Evolutionary conservation across 2,888 invertebrate genomes (phyloP).

Genomic region (Phanerotoma sp.): DNA sequence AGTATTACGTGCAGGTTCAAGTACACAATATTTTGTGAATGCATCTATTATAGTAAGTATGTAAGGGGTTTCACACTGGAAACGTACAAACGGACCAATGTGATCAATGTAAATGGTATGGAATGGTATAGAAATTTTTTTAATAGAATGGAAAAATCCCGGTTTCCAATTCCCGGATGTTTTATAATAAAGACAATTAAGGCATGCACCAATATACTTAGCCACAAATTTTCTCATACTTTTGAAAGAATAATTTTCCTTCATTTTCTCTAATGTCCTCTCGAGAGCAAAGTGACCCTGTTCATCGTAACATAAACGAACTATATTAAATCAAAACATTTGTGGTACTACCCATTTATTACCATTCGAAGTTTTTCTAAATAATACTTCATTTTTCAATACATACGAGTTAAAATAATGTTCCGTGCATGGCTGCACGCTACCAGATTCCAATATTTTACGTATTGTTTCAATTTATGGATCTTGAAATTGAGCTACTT

Average conservation of each 20-base stretch:
- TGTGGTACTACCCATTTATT: constrained; percentile 43
- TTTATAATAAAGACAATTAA: constrained; percentile 51
- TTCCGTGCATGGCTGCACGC: constrained; percentile 14
- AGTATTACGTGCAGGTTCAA: constrained; percentile 43
- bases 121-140: constrained; percentile 51
- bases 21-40: constrained; percentile 49
- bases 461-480: constrained; percentile 27
- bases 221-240: constrained; percentile 48
- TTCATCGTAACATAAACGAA: constrained; percentile 47
- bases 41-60: constrained; percentile 49
- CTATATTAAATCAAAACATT: not conserved
- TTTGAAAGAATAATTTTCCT: constrained; percentile 53
- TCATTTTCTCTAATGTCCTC: constrained; percentile 43
- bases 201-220: constrained; percentile 51
- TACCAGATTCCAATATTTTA: constrained; percentile 23
- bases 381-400: constrained; percentile 27
- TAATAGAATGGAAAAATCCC: constrained; percentile 51
- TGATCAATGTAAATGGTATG: constrained; percentile 56
- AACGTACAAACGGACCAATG: constrained; percentile 52
- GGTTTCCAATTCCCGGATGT: constrained; percentile 34
- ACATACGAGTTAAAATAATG: constrained; percentile 30
- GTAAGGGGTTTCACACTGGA: constrained; percentile 42
- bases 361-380: constrained; percentile 23
- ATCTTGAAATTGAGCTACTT: constrained; percentile 32
- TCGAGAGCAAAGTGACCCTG: constrained; percentile 50